These are phyloP conservation scores for Polymixis flavicincta DNA, from an alignment of 2,888 invertebrate genomes.

Conservation along the genomic window DNA sequence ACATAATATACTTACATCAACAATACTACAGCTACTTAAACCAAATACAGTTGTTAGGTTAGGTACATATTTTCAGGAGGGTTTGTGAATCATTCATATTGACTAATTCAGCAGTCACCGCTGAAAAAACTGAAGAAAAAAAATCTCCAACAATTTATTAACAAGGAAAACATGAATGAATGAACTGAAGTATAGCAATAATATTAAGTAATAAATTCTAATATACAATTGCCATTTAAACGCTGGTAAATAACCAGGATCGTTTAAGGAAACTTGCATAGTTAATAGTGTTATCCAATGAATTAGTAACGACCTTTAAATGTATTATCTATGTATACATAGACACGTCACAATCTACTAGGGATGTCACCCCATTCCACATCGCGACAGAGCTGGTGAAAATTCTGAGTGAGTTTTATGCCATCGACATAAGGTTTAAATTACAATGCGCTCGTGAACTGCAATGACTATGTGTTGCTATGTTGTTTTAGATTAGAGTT, in stretches of 20 bases:
- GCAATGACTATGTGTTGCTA: background rate
- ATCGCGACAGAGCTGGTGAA: background rate
- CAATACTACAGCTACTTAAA: too few relatives aligned
- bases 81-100: background rate
- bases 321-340: background rate
- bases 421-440: slow-evolving; percentile 15
- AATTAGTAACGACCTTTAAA: slow-evolving; percentile 25
- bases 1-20: too few relatives aligned
- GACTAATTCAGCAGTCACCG: background rate
- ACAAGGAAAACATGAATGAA: slow-evolving; percentile 37
- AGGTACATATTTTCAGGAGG: background rate
- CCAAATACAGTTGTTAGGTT: background rate
- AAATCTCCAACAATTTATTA: background rate
- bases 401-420: background rate
- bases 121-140: background rate
- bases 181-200: slow-evolving; percentile 34
- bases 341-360: background rate
- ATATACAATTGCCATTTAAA: slow-evolving; percentile 18
- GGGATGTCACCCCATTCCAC: slow-evolving; percentile 20
- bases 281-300: slow-evolving; percentile 28
- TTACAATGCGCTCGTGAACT: background rate
- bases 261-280: slow-evolving; percentile 28
- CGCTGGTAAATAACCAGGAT: background rate
- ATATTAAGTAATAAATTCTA: slow-evolving; percentile 10
- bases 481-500: slow-evolving; percentile 13